Percentiles rank a stretch among this genome's conserved stretches.
These are phyloP conservation scores for Tetragonula clypearis DNA, from an alignment of 1,140 invertebrate genomes.

Conservation along the genomic window DNA sequence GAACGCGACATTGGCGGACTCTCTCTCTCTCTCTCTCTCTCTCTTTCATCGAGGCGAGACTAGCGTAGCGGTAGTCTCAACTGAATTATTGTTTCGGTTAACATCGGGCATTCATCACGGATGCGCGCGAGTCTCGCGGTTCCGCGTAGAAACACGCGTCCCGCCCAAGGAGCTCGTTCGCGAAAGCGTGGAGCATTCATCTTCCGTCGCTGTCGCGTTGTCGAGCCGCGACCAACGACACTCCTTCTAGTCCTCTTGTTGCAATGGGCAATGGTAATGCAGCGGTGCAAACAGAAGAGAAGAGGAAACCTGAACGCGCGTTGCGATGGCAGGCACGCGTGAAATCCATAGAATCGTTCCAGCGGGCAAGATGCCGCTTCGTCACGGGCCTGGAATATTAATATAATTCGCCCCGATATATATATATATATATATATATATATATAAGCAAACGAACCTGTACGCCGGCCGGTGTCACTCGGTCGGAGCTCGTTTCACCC, in stretches of 20 bases:
- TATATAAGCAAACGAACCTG: slow-evolving; percentile 39
- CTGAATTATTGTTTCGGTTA: slow-evolving; percentile 75
- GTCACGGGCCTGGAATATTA: slow-evolving; percentile 58
- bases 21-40: not conserved
- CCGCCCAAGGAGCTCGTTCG: slow-evolving; percentile 58
- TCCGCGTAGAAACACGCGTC: slow-evolving; percentile 51
- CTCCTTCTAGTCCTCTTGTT: slow-evolving; percentile 30
- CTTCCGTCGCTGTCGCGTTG: slow-evolving; percentile 53
- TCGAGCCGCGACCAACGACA: slow-evolving; percentile 53
- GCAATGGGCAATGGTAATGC: slow-evolving; percentile 17
- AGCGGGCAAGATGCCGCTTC: slow-evolving; percentile 14
- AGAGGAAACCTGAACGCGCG: not conserved
- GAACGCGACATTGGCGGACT: not conserved
- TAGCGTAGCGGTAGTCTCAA: slow-evolving; percentile 68
- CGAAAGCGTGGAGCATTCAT: slow-evolving; percentile 65
- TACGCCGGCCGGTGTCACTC: slow-evolving; percentile 10
- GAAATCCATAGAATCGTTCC: slow-evolving; percentile 43
- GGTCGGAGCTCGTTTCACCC: slow-evolving; percentile 26
- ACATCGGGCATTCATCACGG: slow-evolving; percentile 69
- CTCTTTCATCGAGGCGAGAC: slow-evolving; percentile 33
- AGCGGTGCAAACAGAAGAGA: not conserved
- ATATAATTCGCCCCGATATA: slow-evolving; percentile 47
- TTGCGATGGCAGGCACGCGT: slow-evolving; percentile 38
- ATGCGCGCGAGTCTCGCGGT: slow-evolving; percentile 36
- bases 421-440: too few species aligned